Percentiles rank a stretch among this genome's conserved stretches.
These are phyloP conservation scores for Setipinna tenuifilis DNA, from an alignment of 2,797 vertebrate species.

Conservation along the genomic window DNA sequence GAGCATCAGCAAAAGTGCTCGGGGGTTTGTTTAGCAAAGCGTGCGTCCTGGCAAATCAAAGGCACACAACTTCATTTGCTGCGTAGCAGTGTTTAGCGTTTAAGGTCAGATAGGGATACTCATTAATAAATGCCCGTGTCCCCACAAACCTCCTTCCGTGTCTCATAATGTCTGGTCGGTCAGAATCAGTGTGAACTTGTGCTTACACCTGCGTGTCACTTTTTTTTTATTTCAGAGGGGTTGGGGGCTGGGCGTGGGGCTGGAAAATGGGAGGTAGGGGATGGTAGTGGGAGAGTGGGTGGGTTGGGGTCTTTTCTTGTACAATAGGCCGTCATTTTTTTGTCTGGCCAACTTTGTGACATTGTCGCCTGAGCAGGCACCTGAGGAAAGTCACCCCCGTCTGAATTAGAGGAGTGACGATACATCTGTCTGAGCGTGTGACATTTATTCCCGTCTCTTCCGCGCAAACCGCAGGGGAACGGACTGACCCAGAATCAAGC, in stretches of 20 bases:
- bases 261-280: too few species aligned
- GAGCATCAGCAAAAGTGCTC: not conserved
- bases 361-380: conserved; percentile 14
- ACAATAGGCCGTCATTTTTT: not conserved
- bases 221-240: not conserved
- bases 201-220: not conserved
- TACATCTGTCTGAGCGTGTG: conserved; percentile 15
- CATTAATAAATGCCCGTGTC: not conserved
- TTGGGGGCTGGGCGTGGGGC: too few species aligned
- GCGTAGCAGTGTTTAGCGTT: not conserved
- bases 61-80: not conserved
- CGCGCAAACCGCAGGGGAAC: not conserved
- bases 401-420: conserved; percentile 16
- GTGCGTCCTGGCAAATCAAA: not conserved
- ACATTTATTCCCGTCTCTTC: conserved; percentile 26
- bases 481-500: conserved; percentile 23
- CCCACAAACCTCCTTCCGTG: not conserved
- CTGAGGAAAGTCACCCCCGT: conserved; percentile 19
- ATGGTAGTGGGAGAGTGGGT: too few species aligned
- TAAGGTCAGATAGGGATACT: conserved; percentile 2
- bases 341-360: not conserved
- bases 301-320: not conserved
- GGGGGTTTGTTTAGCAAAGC: not conserved
- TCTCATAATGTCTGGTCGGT: not conserved
- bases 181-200: not conserved